Evolutionary conservation across 2,888 invertebrate genomes (phyloP).

Genomic region (Flabesymbios commensalis): DNA sequence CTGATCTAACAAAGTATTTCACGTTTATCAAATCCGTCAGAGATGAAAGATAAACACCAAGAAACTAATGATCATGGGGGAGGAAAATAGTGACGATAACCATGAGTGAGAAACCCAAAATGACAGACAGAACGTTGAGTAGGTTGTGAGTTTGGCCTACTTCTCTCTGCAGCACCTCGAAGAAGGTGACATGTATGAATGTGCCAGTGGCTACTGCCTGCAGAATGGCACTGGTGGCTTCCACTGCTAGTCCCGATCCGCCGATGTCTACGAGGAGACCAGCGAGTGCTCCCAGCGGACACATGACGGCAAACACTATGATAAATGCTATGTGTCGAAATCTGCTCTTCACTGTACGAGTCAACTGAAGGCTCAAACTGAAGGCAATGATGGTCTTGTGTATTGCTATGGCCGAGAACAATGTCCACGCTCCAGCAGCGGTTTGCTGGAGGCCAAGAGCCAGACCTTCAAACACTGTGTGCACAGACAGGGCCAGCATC

Average conservation of each 20-base stretch:
- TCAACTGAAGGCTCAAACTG: constrained; percentile 62
- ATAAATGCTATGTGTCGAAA: constrained; percentile 55
- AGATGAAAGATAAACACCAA: too few relatives aligned
- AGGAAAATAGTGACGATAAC: constrained; percentile 7
- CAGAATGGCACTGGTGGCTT: constrained; percentile 43
- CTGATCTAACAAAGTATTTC: too few relatives aligned
- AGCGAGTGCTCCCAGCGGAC: constrained; percentile 13
- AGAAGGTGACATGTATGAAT: constrained; percentile 88
- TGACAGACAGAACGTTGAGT: constrained; percentile 12
- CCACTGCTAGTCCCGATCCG: background rate
- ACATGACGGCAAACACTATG: constrained; percentile 12
- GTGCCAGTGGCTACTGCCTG: constrained; percentile 92
- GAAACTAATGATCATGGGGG: background rate
- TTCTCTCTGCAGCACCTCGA: constrained; percentile 81
- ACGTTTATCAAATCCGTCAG: too few relatives aligned
- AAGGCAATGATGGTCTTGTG: constrained; percentile 66
- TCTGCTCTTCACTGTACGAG: background rate
- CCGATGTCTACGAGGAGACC: constrained; percentile 9
- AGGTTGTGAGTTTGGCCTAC: constrained; percentile 22
- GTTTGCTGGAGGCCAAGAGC: constrained; percentile 59
- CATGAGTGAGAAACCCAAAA: constrained; percentile 11
- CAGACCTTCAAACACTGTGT: constrained; percentile 65
- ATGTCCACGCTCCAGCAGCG: constrained; percentile 50
- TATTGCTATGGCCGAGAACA: constrained; percentile 61
- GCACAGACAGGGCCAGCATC: constrained; percentile 47